These are phyloP conservation scores for Percopsis transmontana DNA, from an alignment of 2,113 vertebrate genomes.

Conservation along the genomic window DNA sequence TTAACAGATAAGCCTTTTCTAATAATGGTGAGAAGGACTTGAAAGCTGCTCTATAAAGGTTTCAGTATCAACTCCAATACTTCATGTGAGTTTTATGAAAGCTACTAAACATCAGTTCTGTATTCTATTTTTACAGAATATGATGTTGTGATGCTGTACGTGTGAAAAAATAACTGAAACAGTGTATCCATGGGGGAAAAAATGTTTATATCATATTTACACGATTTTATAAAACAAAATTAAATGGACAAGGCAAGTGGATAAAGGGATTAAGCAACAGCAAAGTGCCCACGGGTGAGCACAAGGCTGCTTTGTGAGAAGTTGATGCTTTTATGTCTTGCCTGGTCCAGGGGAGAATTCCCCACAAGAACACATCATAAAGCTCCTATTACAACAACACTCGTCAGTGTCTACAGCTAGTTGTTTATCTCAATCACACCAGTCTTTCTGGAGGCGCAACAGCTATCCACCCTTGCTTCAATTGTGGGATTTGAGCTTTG, in stretches of 20 bases:
- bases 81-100: background rate
- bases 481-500: constrained; percentile 36
- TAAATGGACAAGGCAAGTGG: background rate
- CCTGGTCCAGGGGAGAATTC: constrained; percentile 50
- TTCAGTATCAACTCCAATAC: background rate
- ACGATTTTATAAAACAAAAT: no score
- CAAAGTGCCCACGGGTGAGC: constrained; percentile 32
- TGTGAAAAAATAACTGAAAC: constrained; percentile 14
- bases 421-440: constrained; percentile 48
- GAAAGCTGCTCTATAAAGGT: background rate
- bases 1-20: constrained; percentile 7
- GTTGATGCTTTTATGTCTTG: constrained; percentile 49
- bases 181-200: constrained; percentile 1
- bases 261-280: constrained; percentile 7
- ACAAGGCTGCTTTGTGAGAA: constrained; percentile 39
- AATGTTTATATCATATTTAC: no score
- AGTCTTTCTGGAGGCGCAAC: constrained; percentile 32
- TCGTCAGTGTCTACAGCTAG: constrained; percentile 19
- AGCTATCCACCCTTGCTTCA: constrained; percentile 22
- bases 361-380: constrained; percentile 51
- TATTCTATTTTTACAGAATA: background rate
- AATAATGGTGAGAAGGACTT: constrained; percentile 4
- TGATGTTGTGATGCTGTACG: background rate
- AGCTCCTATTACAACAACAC: constrained; percentile 32
- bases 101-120: background rate